Evolutionary conservation across 92 coral and sea anemone genomes (phyloP).

Genomic region (Chrysogorgia sp.): DNA sequence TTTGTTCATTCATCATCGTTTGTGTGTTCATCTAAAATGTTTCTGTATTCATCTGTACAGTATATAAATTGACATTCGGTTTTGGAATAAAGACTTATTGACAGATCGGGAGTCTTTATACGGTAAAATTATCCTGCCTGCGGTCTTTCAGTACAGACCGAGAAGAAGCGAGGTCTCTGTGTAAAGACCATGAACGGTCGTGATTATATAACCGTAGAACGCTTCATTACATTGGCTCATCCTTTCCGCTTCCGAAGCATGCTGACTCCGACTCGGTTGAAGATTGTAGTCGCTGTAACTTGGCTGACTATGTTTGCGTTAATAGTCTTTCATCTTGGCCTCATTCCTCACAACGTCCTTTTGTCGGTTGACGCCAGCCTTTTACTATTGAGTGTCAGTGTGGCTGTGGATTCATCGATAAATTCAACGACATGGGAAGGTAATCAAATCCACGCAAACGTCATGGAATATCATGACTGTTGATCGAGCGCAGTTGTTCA

Average conservation of each 20-base stretch:
- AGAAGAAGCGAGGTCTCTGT: too few relatives aligned
- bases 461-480: too few relatives aligned
- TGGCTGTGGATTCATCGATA: conserved; percentile 25
- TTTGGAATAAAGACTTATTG: too few relatives aligned
- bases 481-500: background rate
- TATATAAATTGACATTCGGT: too few relatives aligned
- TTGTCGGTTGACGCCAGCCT: background rate
- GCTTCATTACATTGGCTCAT: conserved; percentile 29
- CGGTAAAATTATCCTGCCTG: too few relatives aligned
- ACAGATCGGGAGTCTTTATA: too few relatives aligned
- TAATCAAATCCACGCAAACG: background rate
- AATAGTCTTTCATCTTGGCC: background rate
- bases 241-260: conserved; percentile 15
- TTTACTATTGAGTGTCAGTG: background rate
- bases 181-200: too few relatives aligned
- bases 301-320: conserved; percentile 5
- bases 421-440: background rate
- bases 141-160: too few relatives aligned
- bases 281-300: background rate
- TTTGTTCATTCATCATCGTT: too few relatives aligned
- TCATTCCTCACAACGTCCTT: conserved; percentile 2
- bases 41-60: too few relatives aligned
- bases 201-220: conserved; percentile 21
- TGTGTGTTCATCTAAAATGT: too few relatives aligned
- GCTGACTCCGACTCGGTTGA: conserved; percentile 5